phyloP scores from a whole-genome alignment of 2,113 vertebrate genomes.

The Cnemophilus loriae region DNA sequence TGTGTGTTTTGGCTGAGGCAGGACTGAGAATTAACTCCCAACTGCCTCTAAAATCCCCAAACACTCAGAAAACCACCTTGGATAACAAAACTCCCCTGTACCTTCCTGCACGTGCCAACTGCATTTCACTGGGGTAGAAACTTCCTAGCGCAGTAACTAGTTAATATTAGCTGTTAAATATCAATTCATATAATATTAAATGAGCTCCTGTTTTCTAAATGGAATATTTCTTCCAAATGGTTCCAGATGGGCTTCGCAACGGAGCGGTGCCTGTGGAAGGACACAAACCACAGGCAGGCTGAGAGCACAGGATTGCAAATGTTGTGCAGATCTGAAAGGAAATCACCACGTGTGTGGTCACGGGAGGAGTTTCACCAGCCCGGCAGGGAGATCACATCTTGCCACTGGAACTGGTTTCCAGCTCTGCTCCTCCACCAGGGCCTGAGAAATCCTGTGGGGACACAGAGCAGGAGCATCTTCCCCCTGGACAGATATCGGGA shows the following conservation, averaged over 20 bases:
- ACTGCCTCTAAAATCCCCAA: background rate
- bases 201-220: background rate
- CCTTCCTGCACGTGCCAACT: background rate
- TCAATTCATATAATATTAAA: background rate
- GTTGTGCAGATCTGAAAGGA: background rate
- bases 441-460: background rate
- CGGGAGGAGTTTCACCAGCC: background rate
- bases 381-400: background rate
- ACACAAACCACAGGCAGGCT: background rate
- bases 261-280: background rate
- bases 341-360: background rate
- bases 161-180: background rate
- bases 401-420: background rate
- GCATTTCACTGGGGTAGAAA: background rate
- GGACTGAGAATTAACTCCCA: background rate
- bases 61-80: background rate
- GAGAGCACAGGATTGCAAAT: background rate
- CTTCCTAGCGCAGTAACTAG: background rate
- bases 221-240: background rate
- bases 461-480: background rate
- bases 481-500: background rate
- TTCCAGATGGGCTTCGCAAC: background rate
- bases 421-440: background rate
- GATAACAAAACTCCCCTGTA: background rate
- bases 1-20: slow-evolving; percentile 4